Percentiles rank a stretch among this genome's conserved stretches.
Evolutionary conservation across 2,888 invertebrate species (phyloP).

Genomic region (Polyommatus icarus): DNA sequence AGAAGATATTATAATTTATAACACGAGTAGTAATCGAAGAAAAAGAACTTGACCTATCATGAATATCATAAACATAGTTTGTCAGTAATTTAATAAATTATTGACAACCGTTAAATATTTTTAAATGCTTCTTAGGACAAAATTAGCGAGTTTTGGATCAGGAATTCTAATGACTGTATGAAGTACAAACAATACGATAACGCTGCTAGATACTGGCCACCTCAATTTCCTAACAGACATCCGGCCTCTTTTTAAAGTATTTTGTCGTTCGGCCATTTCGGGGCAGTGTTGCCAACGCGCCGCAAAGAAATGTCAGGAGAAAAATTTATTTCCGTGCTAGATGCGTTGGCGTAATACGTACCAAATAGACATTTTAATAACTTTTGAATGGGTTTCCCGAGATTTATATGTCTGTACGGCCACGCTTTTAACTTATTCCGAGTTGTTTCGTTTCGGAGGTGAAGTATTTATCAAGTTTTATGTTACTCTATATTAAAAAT

Average conservation of each 20-base stretch:
- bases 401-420: constrained; percentile 39
- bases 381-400: constrained; percentile 37
- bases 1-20: neutral
- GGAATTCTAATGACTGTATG: neutral
- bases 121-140: neutral
- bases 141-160: neutral
- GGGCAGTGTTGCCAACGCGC: constrained; percentile 39
- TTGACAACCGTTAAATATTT: too few species aligned
- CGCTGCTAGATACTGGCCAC: constrained; percentile 10
- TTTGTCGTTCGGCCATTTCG: constrained; percentile 33
- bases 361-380: constrained; percentile 37
- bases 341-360: constrained; percentile 39
- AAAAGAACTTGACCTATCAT: neutral
- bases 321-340: constrained; percentile 38
- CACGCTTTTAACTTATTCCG: constrained; percentile 33
- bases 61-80: neutral
- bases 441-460: constrained; percentile 4
- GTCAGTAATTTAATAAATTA: too few species aligned
- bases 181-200: neutral
- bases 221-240: constrained; percentile 34
- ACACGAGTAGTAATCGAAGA: neutral
- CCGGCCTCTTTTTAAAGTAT: constrained; percentile 32
- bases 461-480: neutral
- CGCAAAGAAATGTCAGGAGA: constrained; percentile 39
- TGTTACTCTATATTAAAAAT: neutral